phyloP scores from a whole-genome alignment of 2,113 vertebrate species.

The Callocephalon fimbriatum region DNA sequence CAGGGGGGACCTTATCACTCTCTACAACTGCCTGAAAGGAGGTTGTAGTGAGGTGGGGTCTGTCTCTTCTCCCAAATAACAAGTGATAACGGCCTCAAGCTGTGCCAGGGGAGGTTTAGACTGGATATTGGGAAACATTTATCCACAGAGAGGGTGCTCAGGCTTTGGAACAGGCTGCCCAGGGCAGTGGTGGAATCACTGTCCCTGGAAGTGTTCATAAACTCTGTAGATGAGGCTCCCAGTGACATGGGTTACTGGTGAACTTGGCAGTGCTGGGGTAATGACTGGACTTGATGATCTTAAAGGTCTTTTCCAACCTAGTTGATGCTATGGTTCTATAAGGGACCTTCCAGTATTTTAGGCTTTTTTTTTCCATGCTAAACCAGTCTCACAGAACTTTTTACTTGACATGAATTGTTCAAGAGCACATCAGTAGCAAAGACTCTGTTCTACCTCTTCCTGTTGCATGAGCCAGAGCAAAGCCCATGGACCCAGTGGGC shows the following conservation, averaged over 20 bases:
- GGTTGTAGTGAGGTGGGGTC: background rate
- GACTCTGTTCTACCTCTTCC: accelerated
- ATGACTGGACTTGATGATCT: background rate
- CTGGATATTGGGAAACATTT: background rate
- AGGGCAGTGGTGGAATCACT: background rate
- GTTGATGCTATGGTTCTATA: background rate
- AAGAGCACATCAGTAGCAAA: background rate
- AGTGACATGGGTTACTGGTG: background rate
- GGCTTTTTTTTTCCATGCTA: background rate
- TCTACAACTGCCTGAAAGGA: background rate
- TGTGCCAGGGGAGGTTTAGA: background rate
- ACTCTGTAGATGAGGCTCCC: background rate
- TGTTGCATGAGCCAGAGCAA: background rate
- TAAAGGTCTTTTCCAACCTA: background rate
- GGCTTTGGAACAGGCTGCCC: background rate
- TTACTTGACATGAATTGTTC: background rate
- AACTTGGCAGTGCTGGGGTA: background rate
- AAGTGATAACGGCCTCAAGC: background rate
- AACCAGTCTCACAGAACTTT: accelerated
- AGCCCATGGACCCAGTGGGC: background rate
- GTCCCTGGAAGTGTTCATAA: background rate
- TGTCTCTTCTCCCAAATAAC: background rate
- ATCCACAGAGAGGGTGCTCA: background rate
- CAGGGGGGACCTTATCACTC: background rate
- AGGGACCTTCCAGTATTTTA: accelerated